A percentile compares a stretch with the other conserved stretches of the same genome.
Evolutionary conservation across 2,113 vertebrate species (phyloP).

Genomic region (Scomber japonicus): DNA sequence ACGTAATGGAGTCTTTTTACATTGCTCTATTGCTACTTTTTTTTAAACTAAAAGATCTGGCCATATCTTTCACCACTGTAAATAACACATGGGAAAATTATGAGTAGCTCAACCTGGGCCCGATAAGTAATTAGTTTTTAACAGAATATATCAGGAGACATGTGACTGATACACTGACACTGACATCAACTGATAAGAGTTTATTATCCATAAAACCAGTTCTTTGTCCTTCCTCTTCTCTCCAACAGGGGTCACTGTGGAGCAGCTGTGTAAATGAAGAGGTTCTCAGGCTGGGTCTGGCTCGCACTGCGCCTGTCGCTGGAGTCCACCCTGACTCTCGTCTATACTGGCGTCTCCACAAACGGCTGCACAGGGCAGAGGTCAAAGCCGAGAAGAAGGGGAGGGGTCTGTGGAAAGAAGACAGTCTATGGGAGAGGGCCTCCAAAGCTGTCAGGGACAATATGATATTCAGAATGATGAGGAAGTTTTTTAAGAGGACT

Average conservation of each 20-base stretch:
- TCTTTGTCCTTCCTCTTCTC: constrained; percentile 15
- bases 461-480: constrained; percentile 78
- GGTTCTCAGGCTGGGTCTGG: constrained; percentile 89
- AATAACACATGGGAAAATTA: background rate
- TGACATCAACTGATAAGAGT: background rate
- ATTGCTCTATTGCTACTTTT: no score
- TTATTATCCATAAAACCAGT: background rate
- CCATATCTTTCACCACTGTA: no score
- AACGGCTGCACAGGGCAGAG: constrained; percentile 91
- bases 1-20: no score
- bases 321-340: constrained; percentile 85
- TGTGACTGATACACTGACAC: no score
- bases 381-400: constrained; percentile 88
- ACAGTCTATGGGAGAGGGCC: constrained; percentile 82
- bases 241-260: constrained; percentile 85
- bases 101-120: background rate
- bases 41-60: no score
- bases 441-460: constrained; percentile 69
- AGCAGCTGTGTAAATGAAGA: constrained; percentile 90
- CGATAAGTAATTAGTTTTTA: background rate
- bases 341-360: constrained; percentile 90
- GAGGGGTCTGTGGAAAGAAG: constrained; percentile 91
- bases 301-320: constrained; percentile 84
- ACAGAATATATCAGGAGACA: no score
- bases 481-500: constrained; percentile 77